Base-by-base conservation (phyloP, 1,140 invertebrate genomes). In the Oreohelix idahoensis region DNA sequence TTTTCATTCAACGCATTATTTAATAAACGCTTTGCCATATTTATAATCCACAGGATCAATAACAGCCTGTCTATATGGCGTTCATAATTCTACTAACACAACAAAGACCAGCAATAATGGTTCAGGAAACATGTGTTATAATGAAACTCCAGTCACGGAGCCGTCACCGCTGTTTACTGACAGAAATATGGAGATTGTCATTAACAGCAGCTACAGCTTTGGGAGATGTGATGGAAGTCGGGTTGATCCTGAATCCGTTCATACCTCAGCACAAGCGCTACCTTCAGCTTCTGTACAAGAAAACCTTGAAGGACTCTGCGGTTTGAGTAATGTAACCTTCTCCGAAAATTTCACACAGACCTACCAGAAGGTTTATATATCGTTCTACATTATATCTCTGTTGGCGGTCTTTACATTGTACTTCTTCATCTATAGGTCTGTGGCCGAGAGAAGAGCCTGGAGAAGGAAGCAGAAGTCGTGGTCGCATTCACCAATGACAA, bases 341-440 rank as follows among this genome's bases (percentile, higher is more conserved):
- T 84, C 85, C 38, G 13, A 42, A 29, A 49, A 71, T 23, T 85
- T 89, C 49, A 71, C 87, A 23, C 76, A 49, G 23, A 38, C 73
- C 15, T 91, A 88, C 58, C 88, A 90, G 58, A 89, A 89, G 29
- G 78, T 89, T 39, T 89, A 89, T 77, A 86, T 87, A 2, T 89
- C 87, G 0, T 83, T 91, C 26, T 91, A 88, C 80, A 74, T 90
- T 1, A 85, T 90, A 11, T 86, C 89, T 2, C 85, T 89, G 42
- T 77, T 89, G 20, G 79, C 86, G 10, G 89, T 91, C 0, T 85
- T 84, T 42, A 85, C 89, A 58, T 84, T 91, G 45, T 91, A 91
- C 76, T 87, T 85, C n/a, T 78, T 90, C 1, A 89, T 91, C 70
- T 89, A 88, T 74, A 83, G 84, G 53, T 90, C 89, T 5, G 87